Percentiles rank a stretch among this genome's conserved stretches.
These are phyloP conservation scores for Lasiommata megera DNA, from an alignment of 2,888 invertebrate species.

Conservation along the genomic window DNA sequence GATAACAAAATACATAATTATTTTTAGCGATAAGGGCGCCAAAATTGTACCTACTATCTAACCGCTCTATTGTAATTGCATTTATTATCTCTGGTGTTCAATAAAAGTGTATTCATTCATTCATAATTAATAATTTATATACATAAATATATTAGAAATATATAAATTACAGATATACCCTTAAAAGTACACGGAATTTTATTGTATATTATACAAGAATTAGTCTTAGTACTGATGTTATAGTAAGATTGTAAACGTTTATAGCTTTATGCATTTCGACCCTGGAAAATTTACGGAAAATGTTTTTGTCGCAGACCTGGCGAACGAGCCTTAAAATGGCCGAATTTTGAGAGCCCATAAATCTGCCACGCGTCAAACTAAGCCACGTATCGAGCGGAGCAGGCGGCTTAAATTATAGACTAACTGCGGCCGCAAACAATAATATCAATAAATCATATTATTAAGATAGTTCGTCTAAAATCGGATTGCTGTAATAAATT, in stretches of 20 bases:
- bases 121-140: no score
- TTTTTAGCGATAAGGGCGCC: no score
- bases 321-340: slow-evolving; percentile 45
- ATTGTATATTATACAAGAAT: no score
- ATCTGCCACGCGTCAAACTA: slow-evolving; percentile 77
- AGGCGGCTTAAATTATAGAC: slow-evolving; percentile 74
- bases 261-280: background rate
- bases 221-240: no score
- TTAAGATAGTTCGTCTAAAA: slow-evolving; percentile 35
- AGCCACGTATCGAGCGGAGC: slow-evolving; percentile 75
- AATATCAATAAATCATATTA: slow-evolving; percentile 42
- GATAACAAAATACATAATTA: no score
- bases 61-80: no score
- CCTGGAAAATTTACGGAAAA: slow-evolving; percentile 1
- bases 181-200: no score
- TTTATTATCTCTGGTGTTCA: no score
- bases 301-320: slow-evolving; percentile 13
- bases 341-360: slow-evolving; percentile 76
- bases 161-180: no score
- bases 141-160: no score
- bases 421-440: slow-evolving; percentile 45
- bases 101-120: no score
- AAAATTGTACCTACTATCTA: no score
- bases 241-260: background rate
- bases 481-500: slow-evolving; percentile 33